phyloP scores from a whole-genome alignment of 2,113 vertebrate species.

The Amblyornis subalaris region DNA sequence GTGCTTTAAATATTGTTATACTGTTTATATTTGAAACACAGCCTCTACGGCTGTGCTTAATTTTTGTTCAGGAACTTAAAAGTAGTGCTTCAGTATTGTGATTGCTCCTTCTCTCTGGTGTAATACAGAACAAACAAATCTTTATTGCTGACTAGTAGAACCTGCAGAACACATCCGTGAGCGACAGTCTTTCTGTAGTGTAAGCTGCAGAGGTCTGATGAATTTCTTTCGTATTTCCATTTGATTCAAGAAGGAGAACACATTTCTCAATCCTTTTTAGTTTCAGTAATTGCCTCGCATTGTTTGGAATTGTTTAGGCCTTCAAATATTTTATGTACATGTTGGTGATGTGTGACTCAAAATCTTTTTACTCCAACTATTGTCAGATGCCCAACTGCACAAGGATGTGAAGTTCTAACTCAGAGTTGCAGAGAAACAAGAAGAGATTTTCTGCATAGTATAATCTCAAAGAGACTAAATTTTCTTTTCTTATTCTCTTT shows the following conservation, averaged over 20 bases:
- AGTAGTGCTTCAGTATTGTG: background rate
- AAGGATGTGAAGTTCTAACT: background rate
- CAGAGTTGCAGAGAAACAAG: background rate
- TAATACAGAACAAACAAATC: background rate
- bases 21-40: no score
- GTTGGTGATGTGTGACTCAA: background rate
- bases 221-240: background rate
- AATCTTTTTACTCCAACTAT: background rate
- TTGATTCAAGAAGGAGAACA: background rate
- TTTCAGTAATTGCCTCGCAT: background rate
- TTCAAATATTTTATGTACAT: background rate
- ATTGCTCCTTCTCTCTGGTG: background rate
- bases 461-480: background rate
- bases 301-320: background rate
- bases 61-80: background rate
- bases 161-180: background rate
- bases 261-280: background rate
- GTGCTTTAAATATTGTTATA: no score
- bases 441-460: background rate
- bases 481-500: background rate
- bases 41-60: background rate
- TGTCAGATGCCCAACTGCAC: background rate
- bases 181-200: background rate
- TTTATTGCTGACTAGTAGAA: background rate
- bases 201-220: background rate